Conservation (phyloP, 2,797 vertebrate species). For the Anomalospiza imberbis region DNA sequence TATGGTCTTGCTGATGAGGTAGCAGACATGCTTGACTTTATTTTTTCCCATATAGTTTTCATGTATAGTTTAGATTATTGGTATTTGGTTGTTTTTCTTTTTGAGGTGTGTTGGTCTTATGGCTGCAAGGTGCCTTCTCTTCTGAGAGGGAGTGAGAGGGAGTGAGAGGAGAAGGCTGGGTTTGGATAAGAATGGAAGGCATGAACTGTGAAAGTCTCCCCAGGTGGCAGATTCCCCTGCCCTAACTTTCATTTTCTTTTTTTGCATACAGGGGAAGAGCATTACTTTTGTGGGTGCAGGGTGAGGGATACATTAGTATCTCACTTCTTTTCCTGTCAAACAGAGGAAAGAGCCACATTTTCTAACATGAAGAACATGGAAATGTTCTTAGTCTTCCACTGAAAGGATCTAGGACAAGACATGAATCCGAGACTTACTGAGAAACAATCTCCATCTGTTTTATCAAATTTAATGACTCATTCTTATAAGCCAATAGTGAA, state of each 20-base stretch:
- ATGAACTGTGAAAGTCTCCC: neutral
- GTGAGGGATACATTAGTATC: neutral
- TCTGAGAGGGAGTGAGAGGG: neutral
- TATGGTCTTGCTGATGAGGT: neutral
- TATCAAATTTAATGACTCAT: conserved; percentile 19
- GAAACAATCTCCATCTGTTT: neutral
- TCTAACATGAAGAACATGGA: neutral
- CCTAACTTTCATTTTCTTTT: neutral
- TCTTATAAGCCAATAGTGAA: conserved; percentile 6
- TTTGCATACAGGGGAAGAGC: neutral
- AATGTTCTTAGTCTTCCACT: neutral
- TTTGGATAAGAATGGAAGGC: neutral
- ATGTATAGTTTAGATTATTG: neutral
- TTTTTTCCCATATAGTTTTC: neutral
- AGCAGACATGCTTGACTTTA: neutral
- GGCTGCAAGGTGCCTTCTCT: neutral
- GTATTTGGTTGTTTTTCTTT: neutral
- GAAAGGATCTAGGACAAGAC: neutral
- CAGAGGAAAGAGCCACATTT: neutral
- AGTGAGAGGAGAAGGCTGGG: neutral
- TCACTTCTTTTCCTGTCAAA: neutral
- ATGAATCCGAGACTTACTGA: neutral
- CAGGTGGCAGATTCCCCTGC: neutral
- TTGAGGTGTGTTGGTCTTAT: neutral
- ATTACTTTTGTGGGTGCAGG: neutral